Evolutionary conservation across 1,140 invertebrate genomes (phyloP), one percentile per base, ranked within the genome.

Genomic region (Cyphomyrmex costatus): DNA sequence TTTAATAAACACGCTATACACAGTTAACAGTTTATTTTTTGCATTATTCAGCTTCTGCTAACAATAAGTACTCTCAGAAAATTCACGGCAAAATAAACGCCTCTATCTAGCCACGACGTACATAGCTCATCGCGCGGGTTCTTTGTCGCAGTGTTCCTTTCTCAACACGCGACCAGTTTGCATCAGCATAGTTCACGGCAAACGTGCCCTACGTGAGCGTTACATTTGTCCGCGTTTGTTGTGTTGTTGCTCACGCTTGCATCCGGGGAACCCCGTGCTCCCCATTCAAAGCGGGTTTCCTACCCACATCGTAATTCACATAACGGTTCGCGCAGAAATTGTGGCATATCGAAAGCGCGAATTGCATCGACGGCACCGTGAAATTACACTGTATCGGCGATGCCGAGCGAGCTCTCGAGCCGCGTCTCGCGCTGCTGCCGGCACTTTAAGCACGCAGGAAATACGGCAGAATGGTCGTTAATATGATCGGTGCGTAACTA

Each of bases 131-230:
- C 65, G 63, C 30, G 63, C 30, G 19, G 51, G 4, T 80, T 80
- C 51, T 58, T 83, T 56, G 68, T 65, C 65, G 19, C 51, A 8
- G 6, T 24, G 24, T 73, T 24, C 70, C 66, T 42, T 60, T 21
- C 24, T 36, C 24, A 16, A 60, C 65, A 42, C 16, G 30, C 77
- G 77, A 33, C 14, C 56, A 51, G 76, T 68, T 60, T 33, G 51
- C 76, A 80, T 68, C 63, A 46, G 61, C 77, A 60, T 68, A 80
- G 74, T 66, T 76, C 21, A 53, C 49, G 27, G 51, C 42, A 49
- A 58, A 49, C 84, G 65, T 68, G 89, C 89, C 90, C 90, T 90
- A 91, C 53, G 36, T 90, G 86, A 84, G 87, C 87, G 88, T 90
- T 90, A 89, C 88, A 85, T 89, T 86, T 88, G 89, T 90, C 85